Evolutionary conservation across 1,140 invertebrate species (phyloP), one percentile per base, ranked within the genome.

Genomic region (Cardiocondyla obscurior): DNA sequence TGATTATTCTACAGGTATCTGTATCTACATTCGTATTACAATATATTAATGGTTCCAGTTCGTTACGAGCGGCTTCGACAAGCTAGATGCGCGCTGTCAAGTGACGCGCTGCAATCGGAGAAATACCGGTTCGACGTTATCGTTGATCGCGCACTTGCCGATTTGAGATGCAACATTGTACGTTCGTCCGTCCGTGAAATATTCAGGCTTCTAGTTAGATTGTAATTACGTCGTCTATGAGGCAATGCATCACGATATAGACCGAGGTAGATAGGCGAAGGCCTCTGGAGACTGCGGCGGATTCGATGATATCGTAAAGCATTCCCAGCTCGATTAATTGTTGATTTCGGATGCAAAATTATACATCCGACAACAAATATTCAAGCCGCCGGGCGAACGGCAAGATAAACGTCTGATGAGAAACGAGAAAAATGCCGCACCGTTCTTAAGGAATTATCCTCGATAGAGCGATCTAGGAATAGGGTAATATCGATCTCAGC

Each of bases 141-240:
- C 82, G 55, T 72, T 53, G 33, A 73, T 73, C 51, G 58, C 3
- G 36, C 25, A 57, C 33, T 22, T 39, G 70, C 69, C 55, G 70
- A 86, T 86, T 76, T 58, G 5, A 39, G 44, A n/a, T 25, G 70
- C 62, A 44, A 46, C 70, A 69, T 57, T 42, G 53, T 73, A 49
- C 33, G 53, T 74, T 55, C 51, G 42, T 58, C 25, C 53, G 25
- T 57, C 30, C 60, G 36, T 82, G 85, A 85, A 86, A 85, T 85
- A 81, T 85, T 79, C 77, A 49, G 28, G 76, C 58, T 74, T 44
- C 62, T 49, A 81, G 77, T 73, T 67, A 53, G 30, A 60, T 22
- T 60, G 70, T 87, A 87, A 87, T 87, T 87, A 87, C 84, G 70
- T 83, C 85, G 85, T 72, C 57, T 65, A 85, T 51, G 81, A 51